Evolutionary conservation across 1,140 invertebrate genomes (phyloP), one percentile per base, ranked within the genome.

Genomic region (Calycopis cecrops): DNA sequence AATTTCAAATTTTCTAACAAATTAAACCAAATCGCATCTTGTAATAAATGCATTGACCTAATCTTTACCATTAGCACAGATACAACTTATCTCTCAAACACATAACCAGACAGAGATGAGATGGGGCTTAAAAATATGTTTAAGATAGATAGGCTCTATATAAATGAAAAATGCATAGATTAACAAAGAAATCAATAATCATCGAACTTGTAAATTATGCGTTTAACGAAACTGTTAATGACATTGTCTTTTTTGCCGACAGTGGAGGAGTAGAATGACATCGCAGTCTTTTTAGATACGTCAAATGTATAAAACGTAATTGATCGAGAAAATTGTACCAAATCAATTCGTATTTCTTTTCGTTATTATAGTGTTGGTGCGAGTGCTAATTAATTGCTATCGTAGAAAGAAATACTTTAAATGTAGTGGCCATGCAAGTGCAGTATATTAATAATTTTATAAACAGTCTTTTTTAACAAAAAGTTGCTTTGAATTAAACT

Each of bases 261-360:
- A 57, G 16, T 9, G 14, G 40, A 9, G 17, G 17, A 44, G 14
- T 12, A 44, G 40, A 44, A 44, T 44, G 40, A 44, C 40, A 44
- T 17, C 12, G 40, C 40, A 44, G 40, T 44, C 40, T 50, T 50
- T 14, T 50, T 35, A 35, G 3, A 50, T 33, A 35, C 12, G 48
- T 50, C 33, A 50, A 16, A 16, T 16, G 16, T 17, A 9, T 44
- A 16, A 44, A 44, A 79, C 74, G 77, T 69, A 58, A 53, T 48
- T 40, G 17, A 16, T 44, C 17, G 40, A 9, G 16, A 6, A 44
- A 16, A 44, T 16, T 44, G 17, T 16, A 28, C 40, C 55, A 35
- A 17, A 55, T 57, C 34, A 57, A 55, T 64, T 69, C 48, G 44
- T 55, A 66, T 60, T 68, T 67, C 54, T 65, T 73, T 68, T 70